Conservation (phyloP, 2,888 invertebrate species). For the Drosophila putrida region DNA sequence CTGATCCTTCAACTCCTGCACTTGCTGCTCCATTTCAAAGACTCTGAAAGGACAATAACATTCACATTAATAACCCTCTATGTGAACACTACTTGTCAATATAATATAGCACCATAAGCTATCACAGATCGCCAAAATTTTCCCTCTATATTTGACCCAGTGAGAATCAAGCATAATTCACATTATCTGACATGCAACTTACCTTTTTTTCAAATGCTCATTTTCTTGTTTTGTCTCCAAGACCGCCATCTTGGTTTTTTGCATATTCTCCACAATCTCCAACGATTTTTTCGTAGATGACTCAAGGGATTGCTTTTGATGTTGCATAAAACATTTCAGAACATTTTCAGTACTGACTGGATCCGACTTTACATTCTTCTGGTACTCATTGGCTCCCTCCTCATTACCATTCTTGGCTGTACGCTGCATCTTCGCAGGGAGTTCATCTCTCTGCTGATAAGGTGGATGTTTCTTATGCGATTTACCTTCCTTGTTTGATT, state of each 20-base stretch:
- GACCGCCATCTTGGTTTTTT: constrained; percentile 1
- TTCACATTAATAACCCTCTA: not conserved
- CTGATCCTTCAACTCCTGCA: not conserved
- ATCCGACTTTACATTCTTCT: not conserved
- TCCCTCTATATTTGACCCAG: no score
- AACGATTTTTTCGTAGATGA: not conserved
- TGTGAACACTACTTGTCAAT: no score
- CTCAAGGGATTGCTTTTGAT: constrained; percentile 5
- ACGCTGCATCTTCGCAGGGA: not conserved
- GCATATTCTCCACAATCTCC: constrained; percentile 6
- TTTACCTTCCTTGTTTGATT: not conserved
- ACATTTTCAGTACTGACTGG: constrained; percentile 23
- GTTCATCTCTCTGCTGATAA: not conserved
- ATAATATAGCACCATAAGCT: no score
- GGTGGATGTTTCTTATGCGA: not conserved
- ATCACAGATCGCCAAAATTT: no score
- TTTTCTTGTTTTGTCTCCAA: constrained; percentile 19
- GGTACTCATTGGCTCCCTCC: not conserved
- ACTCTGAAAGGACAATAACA: not conserved
- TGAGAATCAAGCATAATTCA: no score
- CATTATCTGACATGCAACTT: not conserved
- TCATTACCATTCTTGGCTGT: not conserved
- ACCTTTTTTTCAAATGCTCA: constrained; percentile 20
- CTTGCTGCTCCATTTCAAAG: not conserved
- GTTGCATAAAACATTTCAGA: not conserved